Base-by-base conservation (phyloP, 1,140 invertebrate species). In the Brachionus paranguensis region DNA sequence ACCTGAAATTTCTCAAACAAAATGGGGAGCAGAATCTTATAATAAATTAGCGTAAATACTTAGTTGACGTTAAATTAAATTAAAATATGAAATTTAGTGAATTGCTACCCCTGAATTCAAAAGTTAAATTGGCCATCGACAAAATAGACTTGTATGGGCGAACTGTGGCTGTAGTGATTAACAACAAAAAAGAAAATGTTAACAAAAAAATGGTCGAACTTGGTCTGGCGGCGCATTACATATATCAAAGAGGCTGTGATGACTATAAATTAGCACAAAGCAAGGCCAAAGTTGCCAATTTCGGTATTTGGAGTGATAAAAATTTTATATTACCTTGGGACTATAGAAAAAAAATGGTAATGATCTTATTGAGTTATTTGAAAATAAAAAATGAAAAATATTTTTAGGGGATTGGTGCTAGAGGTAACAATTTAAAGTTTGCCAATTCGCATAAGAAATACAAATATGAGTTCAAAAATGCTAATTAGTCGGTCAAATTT, bases 121-220 rank as follows among this genome's bases (percentile, higher is more conserved):
- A 68, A 33, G 78, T 81, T 6, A 64, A 81, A 20, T 55, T 81
- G 29, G 29, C n/a, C 10, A 27, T 50, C 1, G 60, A 64, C 14
- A 81, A 81, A 60, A 81, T 12, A 60, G 78, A 81, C 24, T 41
- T 81, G 24, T 81, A 81, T 33, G 60, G 60, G n/a, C 78, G 78
- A 60, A 47, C 53, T 60, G 33, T 81, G 11, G 78, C 78, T 10
- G 53, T 41, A 64, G 78, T 81, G 6, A 41, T 81, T 7, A 81
- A 60, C 33, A n/a, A 43, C 50, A 68, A 81, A 68, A 55, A 55
- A 20, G 33, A 41, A 17, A 81, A 60, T 60, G 53, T 81, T 20
- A 81, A 81, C 24, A 81, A 81, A 37, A 60, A 64, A 43, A 81
- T 81, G 78, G 12, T 17, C 20, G 78, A 81, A 7, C 20, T 68